Evolutionary conservation across 2,113 vertebrate species (phyloP).

Genomic region (Setophaga kirtlandii): DNA sequence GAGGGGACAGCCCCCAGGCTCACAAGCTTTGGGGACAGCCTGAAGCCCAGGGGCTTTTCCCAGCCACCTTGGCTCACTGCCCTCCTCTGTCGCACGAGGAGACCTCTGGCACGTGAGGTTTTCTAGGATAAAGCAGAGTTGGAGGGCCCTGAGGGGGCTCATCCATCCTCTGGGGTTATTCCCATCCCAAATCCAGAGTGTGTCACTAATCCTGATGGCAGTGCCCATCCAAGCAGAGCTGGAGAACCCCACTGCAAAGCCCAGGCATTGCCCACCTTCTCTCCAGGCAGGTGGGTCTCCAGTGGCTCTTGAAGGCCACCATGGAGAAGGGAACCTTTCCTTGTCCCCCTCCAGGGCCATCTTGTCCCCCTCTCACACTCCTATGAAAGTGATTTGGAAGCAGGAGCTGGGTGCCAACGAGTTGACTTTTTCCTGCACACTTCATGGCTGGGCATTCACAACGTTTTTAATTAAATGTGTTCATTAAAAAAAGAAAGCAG

Average conservation of each 20-base stretch:
- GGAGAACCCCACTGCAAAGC: neutral
- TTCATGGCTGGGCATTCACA: neutral
- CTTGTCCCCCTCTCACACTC: neutral
- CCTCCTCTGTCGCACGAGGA: rapidly evolving
- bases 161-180: neutral
- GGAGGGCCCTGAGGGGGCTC: neutral
- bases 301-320: neutral
- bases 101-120: neutral
- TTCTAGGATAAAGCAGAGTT: neutral
- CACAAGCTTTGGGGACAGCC: neutral
- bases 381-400: rapidly evolving
- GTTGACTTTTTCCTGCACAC: neutral
- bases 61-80: neutral
- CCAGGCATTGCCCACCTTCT: neutral
- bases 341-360: neutral
- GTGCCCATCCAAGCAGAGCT: neutral
- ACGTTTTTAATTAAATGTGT: constrained; percentile 39
- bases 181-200: rapidly evolving
- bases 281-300: neutral
- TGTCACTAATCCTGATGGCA: neutral
- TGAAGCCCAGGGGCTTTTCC: neutral
- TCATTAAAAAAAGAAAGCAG: constrained; percentile 40
- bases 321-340: rapidly evolving
- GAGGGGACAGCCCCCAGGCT: neutral
- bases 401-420: neutral